Evolutionary conservation across 2,888 invertebrate genomes (phyloP), one percentile per base, ranked within the genome.

Genomic region (Drosophila merina): DNA sequence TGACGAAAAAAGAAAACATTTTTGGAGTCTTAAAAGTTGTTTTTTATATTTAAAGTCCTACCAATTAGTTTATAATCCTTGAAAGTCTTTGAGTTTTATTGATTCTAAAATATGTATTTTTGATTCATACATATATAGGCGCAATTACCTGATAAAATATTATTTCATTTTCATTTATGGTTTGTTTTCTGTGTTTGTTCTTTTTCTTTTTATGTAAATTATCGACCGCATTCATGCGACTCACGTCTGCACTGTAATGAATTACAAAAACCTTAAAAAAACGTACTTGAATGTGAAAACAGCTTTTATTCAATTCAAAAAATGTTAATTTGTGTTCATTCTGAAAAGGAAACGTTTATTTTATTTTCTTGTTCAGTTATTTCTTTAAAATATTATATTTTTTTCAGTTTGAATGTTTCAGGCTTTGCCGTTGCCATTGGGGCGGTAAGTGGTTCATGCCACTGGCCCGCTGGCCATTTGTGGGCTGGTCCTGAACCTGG

Each of bases 401-500:
- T 25, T 38, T 8, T 0, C 20, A n/a, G 63, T 64, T 44, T 31
- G 7, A 33, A 44, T 38, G 51, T 77, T 81, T 64, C 84, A 84
- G 81, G 84, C 84, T 77, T 77, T 45, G 48, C 42, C 38, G 12
- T 31, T 47, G 58, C 50, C 59, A 52, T 33, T 69, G 73, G 77
- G 86, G 77, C 77, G 63, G 87, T 81, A 83, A 83, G 82, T 83
- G 82, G 85, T 86, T 83, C 84, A 83, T 87, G 78, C 82, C 67
- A 78, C 85, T 76, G 78, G 79, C 70, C 82, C 73, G 79, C 63
- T 87, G 87, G 76, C 82, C 85, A 87, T 83, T 87, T 87, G 72
- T 67, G 72, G 49, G 51, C 55, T 40, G 55, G 31, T 38, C 50
- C 44, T 47, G 44, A 31, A 58, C 38, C 49, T 50, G 62, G 54